Conservation (phyloP, 2,797 vertebrate genomes). For the Zenarchopterus dispar region DNA sequence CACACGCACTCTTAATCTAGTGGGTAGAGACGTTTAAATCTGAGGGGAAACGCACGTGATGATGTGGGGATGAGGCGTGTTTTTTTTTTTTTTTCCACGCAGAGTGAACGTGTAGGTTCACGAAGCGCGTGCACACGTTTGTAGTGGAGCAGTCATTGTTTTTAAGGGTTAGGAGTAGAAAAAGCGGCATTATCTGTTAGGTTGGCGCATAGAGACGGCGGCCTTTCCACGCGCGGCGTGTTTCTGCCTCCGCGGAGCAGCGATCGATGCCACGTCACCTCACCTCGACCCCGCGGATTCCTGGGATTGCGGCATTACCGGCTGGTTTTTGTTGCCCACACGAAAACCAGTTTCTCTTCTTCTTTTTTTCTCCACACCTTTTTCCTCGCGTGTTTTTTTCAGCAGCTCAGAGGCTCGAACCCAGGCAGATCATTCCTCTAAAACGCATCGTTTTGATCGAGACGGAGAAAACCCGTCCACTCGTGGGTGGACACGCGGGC, state of each 20-base stretch:
- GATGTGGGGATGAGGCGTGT: conserved; percentile 41
- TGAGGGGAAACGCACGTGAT: conserved; percentile 72
- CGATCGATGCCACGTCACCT: conserved; percentile 34
- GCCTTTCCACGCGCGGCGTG: not conserved
- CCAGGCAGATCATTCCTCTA: not conserved
- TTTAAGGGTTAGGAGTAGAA: conserved; percentile 23
- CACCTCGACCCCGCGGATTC: conserved; percentile 32
- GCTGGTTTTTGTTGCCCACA: too few relatives aligned
- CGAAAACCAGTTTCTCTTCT: too few relatives aligned
- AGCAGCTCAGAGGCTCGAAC: not conserved
- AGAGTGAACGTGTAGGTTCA: conserved; percentile 32
- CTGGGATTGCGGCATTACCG: conserved; percentile 37
- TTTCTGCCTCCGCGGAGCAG: not conserved
- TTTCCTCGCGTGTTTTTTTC: not conserved
- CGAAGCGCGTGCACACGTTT: conserved; percentile 25
- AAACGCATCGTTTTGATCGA: conserved; percentile 1
- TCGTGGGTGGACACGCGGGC: too few relatives aligned
- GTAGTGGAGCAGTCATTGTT: conserved; percentile 10
- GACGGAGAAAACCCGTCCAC: conserved; percentile 4
- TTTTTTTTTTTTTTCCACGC: not conserved
- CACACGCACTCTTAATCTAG: not conserved
- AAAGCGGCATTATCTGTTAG: conserved; percentile 12
- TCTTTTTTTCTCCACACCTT: too few relatives aligned
- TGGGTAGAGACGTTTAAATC: conserved; percentile 3
- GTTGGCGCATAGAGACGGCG: not conserved